Evolutionary conservation across 2,113 vertebrate species (phyloP), one percentile per base, ranked within the genome.

Genomic region (Sphaerodactylus townsendi): DNA sequence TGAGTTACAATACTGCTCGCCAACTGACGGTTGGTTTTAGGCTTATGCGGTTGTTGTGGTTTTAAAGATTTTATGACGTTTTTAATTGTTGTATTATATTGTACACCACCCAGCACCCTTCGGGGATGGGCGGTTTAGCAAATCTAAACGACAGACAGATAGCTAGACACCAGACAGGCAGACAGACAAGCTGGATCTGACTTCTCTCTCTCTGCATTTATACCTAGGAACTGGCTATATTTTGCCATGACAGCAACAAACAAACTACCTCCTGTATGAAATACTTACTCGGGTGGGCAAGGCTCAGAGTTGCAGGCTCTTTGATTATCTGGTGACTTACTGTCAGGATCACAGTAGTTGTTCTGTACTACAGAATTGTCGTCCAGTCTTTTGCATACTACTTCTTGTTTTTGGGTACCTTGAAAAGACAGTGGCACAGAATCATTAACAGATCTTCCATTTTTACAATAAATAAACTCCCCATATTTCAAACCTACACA

Each of bases 241-340:
- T 78, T 75, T 17, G 6, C 56, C 71, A 86, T 71, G 1, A 30
- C 3, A 1, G 82, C 48, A 88, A 37, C 37, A 3, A 64, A 77
- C 70, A 64, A 9, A 65, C 46, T 72, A 50, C 19, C 41, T 23
- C n/a, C 81, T 85, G 14, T 72, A 48, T 21, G 11, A 85, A 41
- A 66, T 91, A 99, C 99, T 95, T 97, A 99, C 99, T 99, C 99
- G n/a, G 99, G 97, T 75, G 98, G 98, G 88, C 99, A 99, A n/a
- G 98, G 97, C 96, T 99, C 99, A 64, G 96, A 96, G 92, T 98
- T 99, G 95, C 99, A 99, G 94, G 96, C 90, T 89, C 98, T 96
- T 93, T 98, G 99, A 95, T 97, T 99, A 95, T 99, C 98, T 56
- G 98, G 98, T 74, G 97, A 97, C 89, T 98, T 99, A 92, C 97